Evolutionary conservation across 2,797 vertebrate genomes (phyloP).

Genomic region (Gymnoscopelus braueri): DNA sequence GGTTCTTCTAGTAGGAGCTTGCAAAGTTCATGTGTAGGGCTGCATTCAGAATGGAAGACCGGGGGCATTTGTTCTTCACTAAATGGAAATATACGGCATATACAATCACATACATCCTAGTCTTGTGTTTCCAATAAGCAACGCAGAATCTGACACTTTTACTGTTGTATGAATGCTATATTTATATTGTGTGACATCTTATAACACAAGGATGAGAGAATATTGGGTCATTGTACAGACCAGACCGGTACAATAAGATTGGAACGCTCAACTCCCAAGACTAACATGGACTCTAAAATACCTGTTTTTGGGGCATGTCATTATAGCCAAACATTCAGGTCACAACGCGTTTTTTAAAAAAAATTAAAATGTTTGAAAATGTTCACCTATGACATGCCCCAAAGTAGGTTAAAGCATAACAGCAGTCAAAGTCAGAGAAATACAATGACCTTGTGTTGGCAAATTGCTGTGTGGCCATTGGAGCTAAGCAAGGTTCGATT

Average conservation of each 20-base stretch:
- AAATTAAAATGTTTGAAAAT: too few relatives aligned
- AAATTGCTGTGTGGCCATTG: neutral
- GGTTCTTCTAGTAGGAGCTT: neutral
- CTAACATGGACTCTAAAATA: too few relatives aligned
- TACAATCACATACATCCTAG: neutral
- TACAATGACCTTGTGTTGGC: conserved; percentile 11
- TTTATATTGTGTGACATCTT: neutral
- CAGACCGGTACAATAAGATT: too few relatives aligned
- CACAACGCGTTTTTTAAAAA: too few relatives aligned
- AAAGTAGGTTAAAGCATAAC: too few relatives aligned
- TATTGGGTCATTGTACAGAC: too few relatives aligned
- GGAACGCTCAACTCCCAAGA: too few relatives aligned
- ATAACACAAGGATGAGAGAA: too few relatives aligned
- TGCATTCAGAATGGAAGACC: neutral
- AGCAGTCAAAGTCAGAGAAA: neutral
- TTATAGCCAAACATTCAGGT: too few relatives aligned
- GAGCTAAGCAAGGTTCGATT: too few relatives aligned
- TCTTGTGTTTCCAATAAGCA: neutral
- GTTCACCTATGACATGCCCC: too few relatives aligned
- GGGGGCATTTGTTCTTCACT: neutral
- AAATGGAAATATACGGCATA: neutral
- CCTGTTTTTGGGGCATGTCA: too few relatives aligned
- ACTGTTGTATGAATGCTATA: neutral
- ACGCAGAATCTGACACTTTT: neutral
- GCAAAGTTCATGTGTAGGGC: neutral